Evolutionary conservation across 2,797 vertebrate genomes (phyloP).

Genomic region (Hydrophis major): DNA sequence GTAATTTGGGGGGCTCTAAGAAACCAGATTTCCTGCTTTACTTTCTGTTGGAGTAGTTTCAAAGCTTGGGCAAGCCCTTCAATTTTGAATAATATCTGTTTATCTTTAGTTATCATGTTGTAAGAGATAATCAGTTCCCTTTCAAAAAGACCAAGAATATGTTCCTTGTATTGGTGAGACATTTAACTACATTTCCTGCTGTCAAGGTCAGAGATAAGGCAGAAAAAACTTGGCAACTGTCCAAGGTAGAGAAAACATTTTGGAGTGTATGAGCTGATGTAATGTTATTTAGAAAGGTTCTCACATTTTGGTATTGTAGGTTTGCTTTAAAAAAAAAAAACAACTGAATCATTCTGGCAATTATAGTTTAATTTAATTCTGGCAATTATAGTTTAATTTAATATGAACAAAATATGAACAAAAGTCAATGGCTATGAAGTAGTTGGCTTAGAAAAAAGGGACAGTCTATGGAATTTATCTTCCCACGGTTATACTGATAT

Average conservation of each 20-base stretch:
- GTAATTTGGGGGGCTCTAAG: not conserved
- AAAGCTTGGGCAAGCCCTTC: not conserved
- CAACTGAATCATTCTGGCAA: not conserved
- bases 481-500: not conserved
- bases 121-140: not conserved
- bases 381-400: not conserved
- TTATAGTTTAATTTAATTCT: not conserved
- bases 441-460: not conserved
- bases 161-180: not conserved
- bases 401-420: not conserved
- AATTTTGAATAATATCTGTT: not conserved
- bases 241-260: not conserved
- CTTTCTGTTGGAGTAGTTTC: not conserved
- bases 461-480: not conserved
- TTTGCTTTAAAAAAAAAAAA: not conserved
- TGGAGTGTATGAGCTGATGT: not conserved
- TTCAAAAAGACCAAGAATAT: not conserved
- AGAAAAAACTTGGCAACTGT: not conserved
- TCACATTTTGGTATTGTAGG: not conserved
- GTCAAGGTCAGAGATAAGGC: not conserved
- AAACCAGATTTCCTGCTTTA: not conserved
- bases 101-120: not conserved
- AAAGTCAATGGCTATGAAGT: not conserved
- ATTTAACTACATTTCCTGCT: not conserved
- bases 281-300: not conserved